Percentiles rank a stretch among this genome's conserved stretches.
phyloP scores from a whole-genome alignment of 92 coral and sea anemone species.

The Montipora capitata region DNA sequence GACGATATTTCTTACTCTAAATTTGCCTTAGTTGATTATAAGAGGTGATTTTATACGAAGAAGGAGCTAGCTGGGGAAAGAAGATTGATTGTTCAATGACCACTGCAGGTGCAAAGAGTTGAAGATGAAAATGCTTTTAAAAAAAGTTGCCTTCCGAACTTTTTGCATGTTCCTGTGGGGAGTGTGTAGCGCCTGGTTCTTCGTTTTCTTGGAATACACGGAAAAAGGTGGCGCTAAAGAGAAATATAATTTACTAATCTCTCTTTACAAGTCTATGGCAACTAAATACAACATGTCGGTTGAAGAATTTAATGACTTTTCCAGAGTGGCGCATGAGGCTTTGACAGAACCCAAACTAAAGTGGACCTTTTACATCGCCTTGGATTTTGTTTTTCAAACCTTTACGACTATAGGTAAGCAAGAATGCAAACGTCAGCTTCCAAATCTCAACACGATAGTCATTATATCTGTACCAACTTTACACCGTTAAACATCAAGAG shows the following conservation, averaged over 20 bases:
- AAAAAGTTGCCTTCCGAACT: constrained; percentile 28
- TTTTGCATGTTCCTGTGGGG: constrained; percentile 25
- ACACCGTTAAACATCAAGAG: too few relatives aligned
- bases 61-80: too few relatives aligned
- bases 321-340: constrained; percentile 36
- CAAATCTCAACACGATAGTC: too few relatives aligned
- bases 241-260: constrained; percentile 20
- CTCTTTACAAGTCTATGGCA: constrained; percentile 59
- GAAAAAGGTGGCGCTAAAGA: constrained; percentile 7
- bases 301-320: constrained; percentile 54
- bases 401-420: constrained; percentile 66
- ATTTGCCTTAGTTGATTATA: too few relatives aligned
- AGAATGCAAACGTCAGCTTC: neutral
- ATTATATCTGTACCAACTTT: too few relatives aligned
- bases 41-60: too few relatives aligned
- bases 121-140: constrained; percentile 31
- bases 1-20: too few relatives aligned
- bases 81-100: too few relatives aligned
- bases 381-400: constrained; percentile 52
- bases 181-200: constrained; percentile 44
- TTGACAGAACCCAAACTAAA: constrained; percentile 33
- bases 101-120: neutral
- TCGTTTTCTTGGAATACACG: constrained; percentile 43
- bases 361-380: constrained; percentile 32
- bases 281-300: constrained; percentile 64